A percentile compares a stretch with the other conserved stretches of the same genome.
phyloP scores from a whole-genome alignment of 1,140 invertebrate species.

The Sarcophaga peregrina region DNA sequence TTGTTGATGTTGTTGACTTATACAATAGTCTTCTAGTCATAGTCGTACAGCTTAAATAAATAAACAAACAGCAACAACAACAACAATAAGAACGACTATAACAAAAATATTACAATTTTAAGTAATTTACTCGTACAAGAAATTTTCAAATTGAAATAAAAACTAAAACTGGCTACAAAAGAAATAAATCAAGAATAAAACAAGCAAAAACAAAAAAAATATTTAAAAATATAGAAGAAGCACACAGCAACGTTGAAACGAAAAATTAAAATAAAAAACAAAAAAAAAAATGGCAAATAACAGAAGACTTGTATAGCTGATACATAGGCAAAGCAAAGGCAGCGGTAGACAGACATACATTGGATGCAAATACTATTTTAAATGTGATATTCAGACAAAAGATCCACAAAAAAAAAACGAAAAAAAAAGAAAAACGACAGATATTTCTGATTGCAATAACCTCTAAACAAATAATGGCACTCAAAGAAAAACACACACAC shows the following conservation, averaged over 20 bases:
- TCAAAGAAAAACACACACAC: not conserved
- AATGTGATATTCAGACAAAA: conserved; percentile 6
- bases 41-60: not conserved
- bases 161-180: not conserved
- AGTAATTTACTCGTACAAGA: no score
- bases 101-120: no score
- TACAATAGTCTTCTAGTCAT: not conserved
- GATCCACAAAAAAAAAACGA: no score
- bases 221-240: no score
- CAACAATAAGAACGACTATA: not conserved
- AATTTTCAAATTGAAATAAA: conserved; percentile 12
- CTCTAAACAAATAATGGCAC: not conserved
- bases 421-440: not conserved
- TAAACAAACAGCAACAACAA: not conserved
- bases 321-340: not conserved
- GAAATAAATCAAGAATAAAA: not conserved
- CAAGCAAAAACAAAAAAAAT: not conserved
- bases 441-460: conserved; percentile 14
- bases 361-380: not conserved
- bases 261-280: not conserved
- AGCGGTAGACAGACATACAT: not conserved
- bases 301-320: no score
- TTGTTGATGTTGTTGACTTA: no score
- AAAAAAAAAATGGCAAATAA: conserved; percentile 1
- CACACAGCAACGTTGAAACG: no score